Percentiles rank a stretch among this genome's conserved stretches.
These are phyloP conservation scores for Mystacornis crossleyi DNA, from an alignment of 2,113 vertebrate genomes.

Conservation along the genomic window DNA sequence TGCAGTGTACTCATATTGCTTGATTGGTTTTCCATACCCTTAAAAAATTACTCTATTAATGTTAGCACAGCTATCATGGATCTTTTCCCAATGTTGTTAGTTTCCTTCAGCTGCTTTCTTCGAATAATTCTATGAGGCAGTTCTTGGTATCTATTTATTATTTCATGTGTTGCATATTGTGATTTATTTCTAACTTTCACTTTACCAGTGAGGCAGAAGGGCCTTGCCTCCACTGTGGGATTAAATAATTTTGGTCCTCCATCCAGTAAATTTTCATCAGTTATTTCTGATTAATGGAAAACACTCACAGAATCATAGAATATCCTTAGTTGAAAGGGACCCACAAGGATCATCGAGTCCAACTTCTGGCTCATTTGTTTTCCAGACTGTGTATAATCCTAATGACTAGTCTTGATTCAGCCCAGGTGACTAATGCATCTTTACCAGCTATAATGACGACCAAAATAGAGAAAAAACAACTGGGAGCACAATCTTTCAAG, in stretches of 20 bases:
- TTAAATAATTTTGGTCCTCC: not conserved
- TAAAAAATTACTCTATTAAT: not conserved
- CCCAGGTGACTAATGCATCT: not conserved
- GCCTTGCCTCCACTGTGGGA: not conserved
- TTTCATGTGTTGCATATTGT: not conserved
- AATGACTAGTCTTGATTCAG: not conserved
- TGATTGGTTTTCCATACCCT: not conserved
- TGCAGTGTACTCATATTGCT: not conserved
- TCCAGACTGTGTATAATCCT: not conserved
- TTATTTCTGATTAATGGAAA: not conserved
- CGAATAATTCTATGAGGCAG: not conserved
- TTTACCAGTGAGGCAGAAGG: not conserved
- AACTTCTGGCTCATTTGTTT: not conserved
- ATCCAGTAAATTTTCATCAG: not conserved
- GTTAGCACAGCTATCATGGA: not conserved
- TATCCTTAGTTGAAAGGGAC: not conserved
- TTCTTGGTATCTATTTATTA: not conserved
- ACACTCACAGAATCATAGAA: not conserved
- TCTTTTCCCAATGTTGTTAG: not conserved
- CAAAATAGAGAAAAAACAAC: not conserved
- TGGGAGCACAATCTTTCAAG: not conserved
- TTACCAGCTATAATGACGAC: not conserved
- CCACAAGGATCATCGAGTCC: not conserved
- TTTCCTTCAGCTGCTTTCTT: not conserved
- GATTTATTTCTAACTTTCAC: not conserved